Base-by-base conservation (phyloP, 2,797 vertebrate species). In the Leptatherina wallacei region DNA sequence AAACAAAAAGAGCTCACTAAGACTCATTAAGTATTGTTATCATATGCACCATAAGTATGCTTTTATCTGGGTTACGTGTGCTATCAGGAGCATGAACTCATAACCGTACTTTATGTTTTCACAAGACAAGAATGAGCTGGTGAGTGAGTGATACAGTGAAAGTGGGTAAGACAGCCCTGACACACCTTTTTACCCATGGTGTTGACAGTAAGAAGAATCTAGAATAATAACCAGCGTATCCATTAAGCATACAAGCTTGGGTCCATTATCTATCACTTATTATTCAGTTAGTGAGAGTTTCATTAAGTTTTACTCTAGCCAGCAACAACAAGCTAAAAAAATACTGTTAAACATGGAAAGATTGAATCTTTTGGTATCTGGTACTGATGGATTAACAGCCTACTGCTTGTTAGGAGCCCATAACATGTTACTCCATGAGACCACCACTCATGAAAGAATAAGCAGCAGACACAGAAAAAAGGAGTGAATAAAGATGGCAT, bases 401-500 rank as follows among this genome's bases (percentile, higher is more conserved):
- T 24, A 24, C 18, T 7, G 42, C 18, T 9, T 47, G 16, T 4
- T 22, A 51, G 2, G 20, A 47, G 10, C 9, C 20, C 47, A 51
- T 24, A 27, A 27, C 24, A 27, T 4, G 40, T 62, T 40, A 51
- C 55, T 40, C 20, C 4, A 29, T 44, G 35, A 29, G 8, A 33
- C 6, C 24, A 40, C 47, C 65, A 20, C 61, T 59, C 20, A 33
- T 3, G 0, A 63, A 68, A 67, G 51, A 83, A 83, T 2, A 72
- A 79, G 58, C 59, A 77, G 78, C 66, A 80, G 76, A 86, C 71
- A 83, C 71, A 75, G 82, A 87, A 81, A 55, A 73, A 78, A 81
- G 58, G 38, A 86, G 78, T 60, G 77, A 81, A 80, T 76, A 69
- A 77, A 90, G 85, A 91, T 90, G 83, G 90, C 89, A 87, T 89